Evolutionary conservation across 2,797 vertebrate species (phyloP).

Genomic region (Spinus olivaceus): DNA sequence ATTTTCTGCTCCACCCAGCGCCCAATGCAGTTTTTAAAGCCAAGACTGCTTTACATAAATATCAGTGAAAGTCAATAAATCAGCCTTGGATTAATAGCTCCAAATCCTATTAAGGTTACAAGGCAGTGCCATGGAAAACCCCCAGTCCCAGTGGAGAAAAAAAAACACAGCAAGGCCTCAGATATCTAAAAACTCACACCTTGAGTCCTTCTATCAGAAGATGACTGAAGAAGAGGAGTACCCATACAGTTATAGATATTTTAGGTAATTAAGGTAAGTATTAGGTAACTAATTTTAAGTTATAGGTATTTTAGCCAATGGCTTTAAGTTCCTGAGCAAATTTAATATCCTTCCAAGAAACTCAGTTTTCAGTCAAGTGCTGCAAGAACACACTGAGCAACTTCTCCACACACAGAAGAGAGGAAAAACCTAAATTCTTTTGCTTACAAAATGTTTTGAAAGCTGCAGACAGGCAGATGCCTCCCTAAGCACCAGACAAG

Average conservation of each 20-base stretch:
- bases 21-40: not conserved
- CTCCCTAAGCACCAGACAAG: not conserved
- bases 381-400: not conserved
- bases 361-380: not conserved
- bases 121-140: not conserved
- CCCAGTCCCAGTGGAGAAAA: not conserved
- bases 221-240: not conserved
- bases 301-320: not conserved
- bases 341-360: not conserved
- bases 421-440: slow-evolving; percentile 17
- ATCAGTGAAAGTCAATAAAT: not conserved
- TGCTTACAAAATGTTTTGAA: slow-evolving; percentile 39
- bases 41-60: not conserved
- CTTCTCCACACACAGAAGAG: not conserved
- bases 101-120: not conserved
- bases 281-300: not conserved
- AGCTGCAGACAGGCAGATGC: slow-evolving; percentile 40
- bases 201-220: not conserved
- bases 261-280: not conserved
- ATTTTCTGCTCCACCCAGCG: not conserved
- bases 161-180: not conserved
- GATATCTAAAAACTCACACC: not conserved
- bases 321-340: not conserved
- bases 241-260: not conserved
- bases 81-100: not conserved